These are phyloP conservation scores for Tetramorium simillimum DNA, from an alignment of 1,140 invertebrate species.

Conservation along the genomic window DNA sequence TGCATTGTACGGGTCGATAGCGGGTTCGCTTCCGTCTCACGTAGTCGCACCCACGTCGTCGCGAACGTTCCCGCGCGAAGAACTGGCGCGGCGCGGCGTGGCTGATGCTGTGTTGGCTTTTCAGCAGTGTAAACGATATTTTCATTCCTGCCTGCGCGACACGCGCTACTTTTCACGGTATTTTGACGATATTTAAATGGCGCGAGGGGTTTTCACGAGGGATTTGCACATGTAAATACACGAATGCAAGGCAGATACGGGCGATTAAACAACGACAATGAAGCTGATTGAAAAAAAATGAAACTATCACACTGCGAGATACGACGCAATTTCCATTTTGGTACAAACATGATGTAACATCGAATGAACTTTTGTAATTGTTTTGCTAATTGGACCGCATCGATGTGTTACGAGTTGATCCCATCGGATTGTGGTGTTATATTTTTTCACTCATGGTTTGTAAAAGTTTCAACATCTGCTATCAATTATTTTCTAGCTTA, in stretches of 20 bases:
- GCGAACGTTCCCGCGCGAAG: constrained; percentile 6
- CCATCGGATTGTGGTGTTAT: constrained; percentile 23
- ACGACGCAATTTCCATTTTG: constrained; percentile 33
- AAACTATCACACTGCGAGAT: background rate
- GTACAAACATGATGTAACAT: constrained; percentile 25
- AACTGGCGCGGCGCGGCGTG: background rate
- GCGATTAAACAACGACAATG: constrained; percentile 40
- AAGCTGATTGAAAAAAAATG: constrained; percentile 43
- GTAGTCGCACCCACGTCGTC: background rate
- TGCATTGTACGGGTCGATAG: constrained; percentile 62
- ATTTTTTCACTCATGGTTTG: constrained; percentile 19
- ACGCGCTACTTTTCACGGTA: constrained; percentile 2
- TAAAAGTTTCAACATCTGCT: background rate
- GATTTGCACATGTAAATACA: constrained; percentile 43
- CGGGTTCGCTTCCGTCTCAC: background rate
- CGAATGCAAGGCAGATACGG: constrained; percentile 10
- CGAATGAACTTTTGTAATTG: constrained; percentile 34
- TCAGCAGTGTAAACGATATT: constrained; percentile 13
- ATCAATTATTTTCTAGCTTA: background rate
- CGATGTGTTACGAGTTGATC: constrained; percentile 37
- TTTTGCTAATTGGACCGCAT: constrained; percentile 45
- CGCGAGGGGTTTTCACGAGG: background rate
- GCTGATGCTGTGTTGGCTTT: background rate
- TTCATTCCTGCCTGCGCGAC: background rate
- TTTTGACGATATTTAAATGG: constrained; percentile 10